A percentile compares a stretch with the other conserved stretches of the same genome.
Conservation (phyloP, 2,888 invertebrate species). For the Alitta virens region DNA sequence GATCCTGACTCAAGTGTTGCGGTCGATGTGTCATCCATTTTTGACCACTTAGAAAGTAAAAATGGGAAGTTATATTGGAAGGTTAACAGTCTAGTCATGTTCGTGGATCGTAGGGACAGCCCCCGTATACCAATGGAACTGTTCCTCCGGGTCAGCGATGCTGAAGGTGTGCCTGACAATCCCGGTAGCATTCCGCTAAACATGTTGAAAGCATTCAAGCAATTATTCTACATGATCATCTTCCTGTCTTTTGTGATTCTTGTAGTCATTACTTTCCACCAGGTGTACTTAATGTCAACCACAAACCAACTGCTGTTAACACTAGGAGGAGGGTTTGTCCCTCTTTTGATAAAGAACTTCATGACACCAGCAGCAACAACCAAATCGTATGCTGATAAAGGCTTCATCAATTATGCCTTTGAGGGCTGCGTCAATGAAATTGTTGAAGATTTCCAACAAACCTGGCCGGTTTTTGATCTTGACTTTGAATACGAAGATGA, state of each 20-base stretch:
- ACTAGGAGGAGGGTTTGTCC: background rate
- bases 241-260: background rate
- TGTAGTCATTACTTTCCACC: background rate
- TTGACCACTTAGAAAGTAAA: conserved; percentile 19
- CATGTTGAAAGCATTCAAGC: background rate
- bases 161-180: background rate
- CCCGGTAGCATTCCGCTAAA: background rate
- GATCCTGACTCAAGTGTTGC: conserved; percentile 3
- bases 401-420: background rate
- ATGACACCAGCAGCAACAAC: background rate
- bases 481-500: background rate
- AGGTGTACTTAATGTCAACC: background rate
- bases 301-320: background rate
- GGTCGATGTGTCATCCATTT: background rate
- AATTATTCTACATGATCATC: background rate
- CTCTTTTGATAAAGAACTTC: background rate
- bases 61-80: conserved; percentile 27
- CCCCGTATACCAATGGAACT: conserved; percentile 48
- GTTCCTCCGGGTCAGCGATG: conserved; percentile 41
- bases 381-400: background rate
- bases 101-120: conserved; percentile 36
- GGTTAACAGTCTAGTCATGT: conserved; percentile 24
- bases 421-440: background rate
- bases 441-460: background rate
- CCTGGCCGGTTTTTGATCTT: conserved; percentile 1